These are phyloP conservation scores for Agelas oroides DNA, from an alignment of 37 sponge, comb jelly and placozoan species.

Conservation along the genomic window DNA sequence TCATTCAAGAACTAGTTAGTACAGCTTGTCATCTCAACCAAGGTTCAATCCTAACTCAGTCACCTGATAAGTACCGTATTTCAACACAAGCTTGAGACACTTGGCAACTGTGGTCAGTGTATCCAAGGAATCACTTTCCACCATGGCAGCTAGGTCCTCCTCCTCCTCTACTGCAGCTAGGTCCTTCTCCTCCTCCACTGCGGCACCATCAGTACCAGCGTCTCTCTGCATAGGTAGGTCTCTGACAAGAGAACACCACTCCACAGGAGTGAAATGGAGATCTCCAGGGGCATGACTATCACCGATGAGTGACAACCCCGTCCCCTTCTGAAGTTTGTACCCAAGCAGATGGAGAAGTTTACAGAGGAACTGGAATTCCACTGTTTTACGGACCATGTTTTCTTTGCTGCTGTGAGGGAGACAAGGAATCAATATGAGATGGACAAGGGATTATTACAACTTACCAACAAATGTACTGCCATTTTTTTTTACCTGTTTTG, in stretches of 20 bases:
- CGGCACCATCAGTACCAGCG: background rate
- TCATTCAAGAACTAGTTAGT: no score
- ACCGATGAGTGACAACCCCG: background rate
- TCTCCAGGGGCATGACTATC: background rate
- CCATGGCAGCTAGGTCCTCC: background rate
- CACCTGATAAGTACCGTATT: conserved; percentile 53
- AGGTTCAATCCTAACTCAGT: no score
- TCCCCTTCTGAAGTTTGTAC: background rate
- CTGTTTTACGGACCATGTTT: background rate
- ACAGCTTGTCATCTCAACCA: no score
- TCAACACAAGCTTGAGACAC: conserved; percentile 27
- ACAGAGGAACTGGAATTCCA: conserved; percentile 48
- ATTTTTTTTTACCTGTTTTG: conserved; percentile 39
- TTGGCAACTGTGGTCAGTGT: background rate
- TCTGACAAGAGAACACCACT: no score
- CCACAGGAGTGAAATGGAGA: background rate
- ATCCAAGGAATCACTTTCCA: background rate
- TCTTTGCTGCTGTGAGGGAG: background rate
- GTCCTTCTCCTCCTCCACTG: conserved; percentile 3
- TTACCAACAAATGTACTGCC: no score
- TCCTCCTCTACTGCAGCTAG: background rate
- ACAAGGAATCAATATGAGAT: no score
- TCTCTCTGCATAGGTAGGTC: no score
- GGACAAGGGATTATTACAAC: no score
- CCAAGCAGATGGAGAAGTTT: background rate